These are phyloP conservation scores for Diplodus sargus DNA, from an alignment of 2,797 vertebrate species.

Conservation along the genomic window DNA sequence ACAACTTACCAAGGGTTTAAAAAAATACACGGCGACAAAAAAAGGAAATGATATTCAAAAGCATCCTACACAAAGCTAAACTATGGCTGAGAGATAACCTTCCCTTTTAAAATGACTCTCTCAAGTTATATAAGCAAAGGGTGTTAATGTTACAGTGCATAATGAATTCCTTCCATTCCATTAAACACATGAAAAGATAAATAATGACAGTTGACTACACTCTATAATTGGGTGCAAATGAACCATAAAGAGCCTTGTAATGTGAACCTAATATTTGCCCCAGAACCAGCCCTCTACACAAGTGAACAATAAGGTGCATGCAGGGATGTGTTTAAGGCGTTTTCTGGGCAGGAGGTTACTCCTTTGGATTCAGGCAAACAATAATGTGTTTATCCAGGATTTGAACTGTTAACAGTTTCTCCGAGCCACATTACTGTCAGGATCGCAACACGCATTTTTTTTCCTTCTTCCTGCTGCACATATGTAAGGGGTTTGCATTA, in stretches of 20 bases:
- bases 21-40: constrained; percentile 3
- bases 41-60: background rate
- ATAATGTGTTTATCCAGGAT: constrained; percentile 48
- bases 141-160: constrained; percentile 8
- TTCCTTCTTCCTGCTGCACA: constrained; percentile 20
- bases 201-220: background rate
- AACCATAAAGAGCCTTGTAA: constrained; percentile 9
- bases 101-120: background rate
- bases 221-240: background rate
- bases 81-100: background rate
- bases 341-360: constrained; percentile 29
- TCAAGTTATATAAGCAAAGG: constrained; percentile 8
- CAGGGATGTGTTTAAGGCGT: background rate
- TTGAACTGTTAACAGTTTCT: constrained; percentile 34
- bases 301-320: background rate
- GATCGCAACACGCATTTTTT: constrained; percentile 48
- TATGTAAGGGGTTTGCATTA: constrained; percentile 8
- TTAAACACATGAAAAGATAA: background rate
- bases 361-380: constrained; percentile 44
- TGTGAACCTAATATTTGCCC: background rate
- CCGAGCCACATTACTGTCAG: constrained; percentile 24
- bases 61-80: background rate
- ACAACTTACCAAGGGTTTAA: constrained; percentile 20
- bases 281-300: constrained; percentile 4
- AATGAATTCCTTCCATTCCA: background rate